A percentile compares a stretch with the other conserved stretches of the same genome.
phyloP scores from a whole-genome alignment of 2,113 vertebrate species.

The Anguilla rostrata region DNA sequence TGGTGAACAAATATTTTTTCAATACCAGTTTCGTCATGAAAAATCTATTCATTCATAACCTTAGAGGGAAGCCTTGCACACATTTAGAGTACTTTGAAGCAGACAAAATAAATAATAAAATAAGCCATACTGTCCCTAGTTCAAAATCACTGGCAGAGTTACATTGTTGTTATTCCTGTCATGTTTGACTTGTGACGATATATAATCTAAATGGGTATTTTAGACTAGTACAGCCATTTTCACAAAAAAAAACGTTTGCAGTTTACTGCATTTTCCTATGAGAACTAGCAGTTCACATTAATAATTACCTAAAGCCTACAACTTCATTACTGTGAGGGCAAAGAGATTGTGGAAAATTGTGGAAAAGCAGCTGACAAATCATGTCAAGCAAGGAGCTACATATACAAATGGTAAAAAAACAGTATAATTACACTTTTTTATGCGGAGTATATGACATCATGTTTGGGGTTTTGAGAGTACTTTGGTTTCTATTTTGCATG shows the following conservation, averaged over 20 bases:
- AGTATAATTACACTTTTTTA: too few relatives aligned
- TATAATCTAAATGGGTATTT: too few relatives aligned
- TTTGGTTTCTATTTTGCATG: too few relatives aligned
- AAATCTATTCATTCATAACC: not conserved
- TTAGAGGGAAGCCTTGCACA: not conserved
- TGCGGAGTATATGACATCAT: too few relatives aligned
- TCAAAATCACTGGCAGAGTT: not conserved
- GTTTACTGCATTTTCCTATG: not conserved
- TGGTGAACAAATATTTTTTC: not conserved
- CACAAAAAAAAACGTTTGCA: not conserved
- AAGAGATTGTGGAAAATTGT: too few relatives aligned
- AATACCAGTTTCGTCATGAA: not conserved
- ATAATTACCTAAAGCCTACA: not conserved
- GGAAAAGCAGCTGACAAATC: too few relatives aligned
- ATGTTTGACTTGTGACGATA: not conserved
- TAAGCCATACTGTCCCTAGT: not conserved
- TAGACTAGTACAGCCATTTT: not conserved
- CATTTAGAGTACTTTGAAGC: not conserved
- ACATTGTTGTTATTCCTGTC: not conserved
- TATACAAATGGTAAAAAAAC: too few relatives aligned
- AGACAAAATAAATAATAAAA: not conserved
- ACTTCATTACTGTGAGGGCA: not conserved
- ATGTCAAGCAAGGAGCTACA: too few relatives aligned
- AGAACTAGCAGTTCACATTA: not conserved
- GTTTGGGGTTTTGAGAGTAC: too few relatives aligned